Evolutionary conservation across 2,797 vertebrate genomes (phyloP), one percentile per base, ranked within the genome.

Genomic region (Catharus ustulatus): DNA sequence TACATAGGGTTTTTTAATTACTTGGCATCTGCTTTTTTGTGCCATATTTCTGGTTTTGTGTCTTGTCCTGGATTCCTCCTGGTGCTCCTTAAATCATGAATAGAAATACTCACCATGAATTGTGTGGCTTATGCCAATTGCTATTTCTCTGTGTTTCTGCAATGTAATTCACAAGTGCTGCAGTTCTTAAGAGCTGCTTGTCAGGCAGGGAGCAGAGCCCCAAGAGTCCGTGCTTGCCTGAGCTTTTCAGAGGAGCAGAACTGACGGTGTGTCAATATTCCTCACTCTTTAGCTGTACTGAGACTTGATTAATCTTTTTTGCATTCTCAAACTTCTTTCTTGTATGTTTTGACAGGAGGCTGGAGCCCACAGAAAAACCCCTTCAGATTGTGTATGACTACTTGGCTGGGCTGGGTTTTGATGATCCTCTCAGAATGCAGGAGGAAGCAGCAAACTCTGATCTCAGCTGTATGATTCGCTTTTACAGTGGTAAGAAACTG

Each of bases 381-480:
- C 98, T 99, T 89, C 98, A 98, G 97, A 99, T 99, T 94, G 98
- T 99, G 78, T 99, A 99, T 59, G 98, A 99, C 96, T 99, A 99
- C 98, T 98, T 99, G 96, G 92, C 98, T 45, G 97, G 98, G 9
- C 95, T 99, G 97, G 99, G 99, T 67, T 99, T 99, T 45, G 94
- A 98, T 21, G 99, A 99, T 95, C 98, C 98, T 27, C 90, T 97
- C 45, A 98, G 99, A 67, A 97, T 99, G 84, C 99, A 99, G 96
- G 98, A 98, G 61, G 99, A 99, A 96, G 99, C 99, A 7, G 98
- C 99, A 86, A 98, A 99, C 96, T 98, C 99, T 29, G 99, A 99
- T 97, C 99, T 99, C 83, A 98, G 99, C 98, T 99, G 99, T 95
- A 98, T 99, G 98, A 98, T 99, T 82, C 98, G 99, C 80, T 99